Percentiles rank a stretch among this genome's conserved stretches.
Conservation (phyloP, 2,113 vertebrate species). For the Pluvialis apricaria region DNA sequence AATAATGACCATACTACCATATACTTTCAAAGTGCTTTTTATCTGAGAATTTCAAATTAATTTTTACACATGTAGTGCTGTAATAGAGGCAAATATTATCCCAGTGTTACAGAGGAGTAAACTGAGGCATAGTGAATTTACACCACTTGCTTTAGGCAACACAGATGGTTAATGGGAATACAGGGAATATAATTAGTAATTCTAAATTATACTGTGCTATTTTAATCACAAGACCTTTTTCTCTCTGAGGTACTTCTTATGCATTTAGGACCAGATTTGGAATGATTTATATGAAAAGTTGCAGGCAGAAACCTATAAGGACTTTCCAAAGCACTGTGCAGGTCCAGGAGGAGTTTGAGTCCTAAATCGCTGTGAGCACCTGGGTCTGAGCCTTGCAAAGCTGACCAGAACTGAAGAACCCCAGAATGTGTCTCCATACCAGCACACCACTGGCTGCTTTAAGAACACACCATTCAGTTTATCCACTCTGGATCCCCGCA, state of each 20-base stretch:
- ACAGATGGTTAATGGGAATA: slow-evolving; percentile 4
- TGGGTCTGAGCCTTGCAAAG: background rate
- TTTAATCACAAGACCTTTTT: slow-evolving; percentile 22
- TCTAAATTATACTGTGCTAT: background rate
- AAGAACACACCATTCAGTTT: background rate
- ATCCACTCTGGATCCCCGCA: background rate
- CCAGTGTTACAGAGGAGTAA: background rate
- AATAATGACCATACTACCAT: background rate
- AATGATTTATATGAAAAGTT: background rate
- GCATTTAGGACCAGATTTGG: background rate
- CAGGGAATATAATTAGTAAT: slow-evolving; percentile 9
- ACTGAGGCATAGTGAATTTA: background rate
- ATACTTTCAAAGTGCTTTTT: background rate
- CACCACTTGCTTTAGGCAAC: slow-evolving; percentile 1
- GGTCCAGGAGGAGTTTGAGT: background rate
- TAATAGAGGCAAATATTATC: background rate
- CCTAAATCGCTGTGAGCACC: background rate
- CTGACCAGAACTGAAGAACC: background rate
- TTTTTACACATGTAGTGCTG: background rate
- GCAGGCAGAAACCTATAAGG: background rate
- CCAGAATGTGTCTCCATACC: background rate
- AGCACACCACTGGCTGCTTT: background rate
- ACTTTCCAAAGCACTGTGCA: background rate
- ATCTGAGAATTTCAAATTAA: background rate
- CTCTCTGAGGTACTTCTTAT: background rate